Base-by-base conservation (phyloP, 2,888 invertebrate species). In the Agonopterix subpropinquella region DNA sequence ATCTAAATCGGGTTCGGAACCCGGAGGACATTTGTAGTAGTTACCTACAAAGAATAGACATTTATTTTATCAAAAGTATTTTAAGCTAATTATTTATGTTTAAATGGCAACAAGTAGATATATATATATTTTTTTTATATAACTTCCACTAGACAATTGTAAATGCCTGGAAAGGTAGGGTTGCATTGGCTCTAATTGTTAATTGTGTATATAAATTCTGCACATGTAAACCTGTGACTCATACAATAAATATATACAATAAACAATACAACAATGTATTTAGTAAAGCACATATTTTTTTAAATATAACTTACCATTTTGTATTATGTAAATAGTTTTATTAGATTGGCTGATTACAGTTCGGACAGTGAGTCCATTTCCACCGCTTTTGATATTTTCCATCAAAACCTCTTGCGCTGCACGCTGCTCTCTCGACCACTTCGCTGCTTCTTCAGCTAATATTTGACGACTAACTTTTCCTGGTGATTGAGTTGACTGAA, bases 341-440 rank as follows among this genome's bases (percentile, higher is more conserved):
- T 68, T 71, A 1, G 52, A 57, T 0, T 67, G 61, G 15, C 78
- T 74, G 36, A 80, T 54, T 0, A 88, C 88, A 4, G 86, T 86
- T 18, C 88, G 67, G 1, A 88, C 82, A 1, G 85, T 85, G 4
- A 88, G 64, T 0, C 88, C 88, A 44, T 88, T 88, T 1, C 88
- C 88, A 1, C 88, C 88, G 49, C 73, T 86, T 58, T 85, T 87
- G 4, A 88, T 86, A 43, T 84, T 87, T 54, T 88, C 88, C 88
- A 88, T 85, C 0, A 87, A 58, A 0, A 86, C 83, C 55, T 88
- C 88, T 51, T 88, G 87, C 0, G 83, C 80, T 1, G 84, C 82
- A 1, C 85, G 69, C 55, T 88, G 88, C 53, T 85, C 86, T 11
- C 88, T 67, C 0, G 88, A 86, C 88, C 88, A 88, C 48, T 88